Percentiles rank a stretch among this genome's conserved stretches.
Evolutionary conservation across 2,113 vertebrate species (phyloP).

Genomic region (Eclectus roratus): DNA sequence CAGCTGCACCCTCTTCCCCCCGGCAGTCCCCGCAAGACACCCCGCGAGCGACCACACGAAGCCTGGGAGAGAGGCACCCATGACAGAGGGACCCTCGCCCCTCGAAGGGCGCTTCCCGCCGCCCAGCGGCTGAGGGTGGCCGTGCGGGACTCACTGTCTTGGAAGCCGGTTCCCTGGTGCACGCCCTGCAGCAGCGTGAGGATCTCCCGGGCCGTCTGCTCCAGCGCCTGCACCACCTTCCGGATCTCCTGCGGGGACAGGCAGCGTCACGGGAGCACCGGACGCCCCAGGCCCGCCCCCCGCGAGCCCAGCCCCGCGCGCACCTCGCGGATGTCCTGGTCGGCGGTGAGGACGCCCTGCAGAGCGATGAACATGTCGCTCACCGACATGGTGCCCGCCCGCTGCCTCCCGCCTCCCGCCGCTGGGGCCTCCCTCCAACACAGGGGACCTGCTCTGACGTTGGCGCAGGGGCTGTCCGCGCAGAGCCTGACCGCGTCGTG

Average conservation of each 20-base stretch:
- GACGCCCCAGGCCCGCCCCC: no score
- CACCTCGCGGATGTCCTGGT: conserved; percentile 94
- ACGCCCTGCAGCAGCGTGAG: conserved; percentile 94
- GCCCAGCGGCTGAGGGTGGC: neutral
- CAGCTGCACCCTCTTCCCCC: neutral
- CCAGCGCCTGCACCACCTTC: conserved; percentile 90
- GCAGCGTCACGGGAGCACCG: neutral
- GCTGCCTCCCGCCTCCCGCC: neutral
- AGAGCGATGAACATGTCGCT: conserved; percentile 91
- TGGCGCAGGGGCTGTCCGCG: neutral
- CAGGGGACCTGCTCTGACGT: neutral
- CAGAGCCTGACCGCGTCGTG: neutral
- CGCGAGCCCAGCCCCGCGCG: neutral
- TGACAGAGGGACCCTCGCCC: fast-evolving
- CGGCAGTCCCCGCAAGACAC: neutral
- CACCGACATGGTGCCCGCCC: conserved; percentile 84
- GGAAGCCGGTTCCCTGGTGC: conserved; percentile 92
- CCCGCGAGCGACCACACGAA: no score
- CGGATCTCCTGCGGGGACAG: conserved; percentile 86
- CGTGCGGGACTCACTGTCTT: conserved; percentile 83
- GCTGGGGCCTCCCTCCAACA: neutral
- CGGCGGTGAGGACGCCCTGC: conserved; percentile 88
- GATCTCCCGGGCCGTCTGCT: conserved; percentile 96
- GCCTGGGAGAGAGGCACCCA: fast-evolving
- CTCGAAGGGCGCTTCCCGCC: fast-evolving